These are phyloP conservation scores for Cassiopea xamachana DNA, from an alignment of 30 jellyfish, hydroid and myxozoan genomes.

Conservation along the genomic window DNA sequence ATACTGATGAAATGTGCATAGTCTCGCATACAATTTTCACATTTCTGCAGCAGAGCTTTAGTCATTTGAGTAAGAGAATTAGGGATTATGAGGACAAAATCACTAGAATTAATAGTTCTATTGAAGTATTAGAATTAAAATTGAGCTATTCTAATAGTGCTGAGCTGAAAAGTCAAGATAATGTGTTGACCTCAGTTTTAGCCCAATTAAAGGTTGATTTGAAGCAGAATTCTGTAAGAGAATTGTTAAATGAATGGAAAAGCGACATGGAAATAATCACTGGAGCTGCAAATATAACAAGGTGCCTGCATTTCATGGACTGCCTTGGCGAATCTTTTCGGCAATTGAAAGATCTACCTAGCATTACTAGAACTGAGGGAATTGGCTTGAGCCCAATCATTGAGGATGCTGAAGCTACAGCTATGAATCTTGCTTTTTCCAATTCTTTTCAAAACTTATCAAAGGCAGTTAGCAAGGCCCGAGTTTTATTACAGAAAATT, in stretches of 20 bases:
- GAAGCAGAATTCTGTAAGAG: background rate
- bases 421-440: background rate
- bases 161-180: constrained; percentile 11
- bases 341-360: constrained; percentile 56
- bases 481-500: background rate
- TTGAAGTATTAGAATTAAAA: background rate
- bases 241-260: constrained; percentile 17
- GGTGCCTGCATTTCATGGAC: constrained; percentile 67
- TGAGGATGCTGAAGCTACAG: background rate
- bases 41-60: constrained; percentile 6
- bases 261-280: constrained; percentile 62
- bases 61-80: background rate
- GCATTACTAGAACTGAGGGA: background rate
- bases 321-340: constrained; percentile 49
- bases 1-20: constrained; percentile 52
- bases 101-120: background rate
- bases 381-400: background rate
- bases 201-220: background rate
- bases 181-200: constrained; percentile 8
- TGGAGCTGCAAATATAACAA: constrained; percentile 58
- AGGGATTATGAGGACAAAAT: background rate
- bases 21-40: constrained; percentile 28
- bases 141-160: background rate
- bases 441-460: background rate
- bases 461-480: background rate